Conservation (phyloP, 2,113 vertebrate species). For the Bufo bufo region DNA sequence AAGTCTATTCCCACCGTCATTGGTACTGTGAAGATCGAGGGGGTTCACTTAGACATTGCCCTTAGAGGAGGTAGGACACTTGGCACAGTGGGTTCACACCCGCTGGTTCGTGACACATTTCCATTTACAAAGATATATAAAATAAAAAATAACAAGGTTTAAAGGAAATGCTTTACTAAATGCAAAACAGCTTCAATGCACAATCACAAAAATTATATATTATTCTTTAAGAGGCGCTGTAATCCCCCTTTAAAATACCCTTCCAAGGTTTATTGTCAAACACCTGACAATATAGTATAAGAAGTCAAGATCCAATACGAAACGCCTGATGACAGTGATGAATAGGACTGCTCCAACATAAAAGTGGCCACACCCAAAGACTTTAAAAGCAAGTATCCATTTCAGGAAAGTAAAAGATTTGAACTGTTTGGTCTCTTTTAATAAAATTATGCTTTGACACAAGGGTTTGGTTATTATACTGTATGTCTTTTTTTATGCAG, state of each 20-base stretch:
- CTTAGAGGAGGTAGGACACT: too few relatives aligned
- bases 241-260: slow-evolving; percentile 7
- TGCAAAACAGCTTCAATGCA: neutral
- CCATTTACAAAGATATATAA: neutral
- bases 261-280: neutral
- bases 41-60: too few relatives aligned
- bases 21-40: too few relatives aligned
- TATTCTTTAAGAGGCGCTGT: neutral
- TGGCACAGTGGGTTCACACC: too few relatives aligned
- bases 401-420: neutral
- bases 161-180: neutral
- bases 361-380: slow-evolving; percentile 22
- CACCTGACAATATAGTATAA: neutral
- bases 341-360: slow-evolving; percentile 3
- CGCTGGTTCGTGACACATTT: neutral
- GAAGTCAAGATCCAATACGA: neutral
- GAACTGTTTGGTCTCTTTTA: neutral
- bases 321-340: neutral
- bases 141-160: neutral
- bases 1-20: too few relatives aligned
- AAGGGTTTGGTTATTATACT: neutral
- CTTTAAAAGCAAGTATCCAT: slow-evolving; percentile 1
- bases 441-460: neutral
- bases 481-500: too few relatives aligned
- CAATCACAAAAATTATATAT: neutral